Evolutionary conservation across 2,113 vertebrate species (phyloP).

Genomic region (Neomonachus schauinslandi): DNA sequence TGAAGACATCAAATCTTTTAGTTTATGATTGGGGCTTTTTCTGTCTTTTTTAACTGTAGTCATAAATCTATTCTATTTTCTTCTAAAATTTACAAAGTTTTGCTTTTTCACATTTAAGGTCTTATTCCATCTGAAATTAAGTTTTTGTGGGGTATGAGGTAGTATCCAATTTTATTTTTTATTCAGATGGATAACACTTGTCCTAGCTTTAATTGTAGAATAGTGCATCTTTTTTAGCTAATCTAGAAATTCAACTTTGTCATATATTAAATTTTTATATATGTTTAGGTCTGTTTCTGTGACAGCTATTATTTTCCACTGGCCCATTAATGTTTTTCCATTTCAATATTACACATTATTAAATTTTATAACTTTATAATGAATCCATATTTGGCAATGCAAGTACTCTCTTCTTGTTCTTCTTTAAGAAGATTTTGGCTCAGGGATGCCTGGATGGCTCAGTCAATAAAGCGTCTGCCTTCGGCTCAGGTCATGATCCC

Average conservation of each 20-base stretch:
- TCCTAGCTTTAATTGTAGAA: background rate
- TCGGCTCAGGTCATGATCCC: too few species aligned
- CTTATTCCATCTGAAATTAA: background rate
- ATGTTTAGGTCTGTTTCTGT: background rate
- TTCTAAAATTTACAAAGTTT: background rate
- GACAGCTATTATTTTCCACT: background rate
- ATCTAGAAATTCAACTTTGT: background rate
- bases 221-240: background rate
- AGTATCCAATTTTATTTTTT: background rate
- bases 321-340: background rate
- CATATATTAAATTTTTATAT: background rate
- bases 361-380: background rate
- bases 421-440: background rate
- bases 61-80: background rate
- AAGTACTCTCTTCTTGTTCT: background rate
- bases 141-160: background rate
- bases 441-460: too few species aligned
- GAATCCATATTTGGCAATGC: background rate
- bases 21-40: background rate
- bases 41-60: background rate
- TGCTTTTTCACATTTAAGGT: background rate
- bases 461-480: too few species aligned
- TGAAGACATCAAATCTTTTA: background rate
- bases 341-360: background rate
- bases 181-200: background rate